phyloP scores from a whole-genome alignment of 2,797 vertebrate genomes.

The Sebastes hopkinsi region DNA sequence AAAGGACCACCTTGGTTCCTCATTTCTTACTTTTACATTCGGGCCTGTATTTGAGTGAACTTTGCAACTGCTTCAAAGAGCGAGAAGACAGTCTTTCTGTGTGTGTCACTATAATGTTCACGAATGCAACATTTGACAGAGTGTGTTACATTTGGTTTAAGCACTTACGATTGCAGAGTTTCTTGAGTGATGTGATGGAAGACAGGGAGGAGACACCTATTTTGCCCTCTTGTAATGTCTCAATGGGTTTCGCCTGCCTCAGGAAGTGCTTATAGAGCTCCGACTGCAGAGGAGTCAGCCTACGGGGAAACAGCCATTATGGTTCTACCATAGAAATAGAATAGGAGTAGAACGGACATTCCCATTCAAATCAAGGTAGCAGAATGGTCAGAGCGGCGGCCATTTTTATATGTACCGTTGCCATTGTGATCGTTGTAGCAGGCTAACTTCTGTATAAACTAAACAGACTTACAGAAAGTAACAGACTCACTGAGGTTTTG shows the following conservation, averaged over 20 bases:
- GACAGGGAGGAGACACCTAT: constrained; percentile 94
- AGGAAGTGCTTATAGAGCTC: constrained; percentile 93
- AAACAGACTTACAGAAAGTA: too few species aligned
- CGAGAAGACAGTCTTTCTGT: background rate
- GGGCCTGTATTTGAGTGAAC: background rate
- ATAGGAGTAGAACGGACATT: too few species aligned
- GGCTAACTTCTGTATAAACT: too few species aligned
- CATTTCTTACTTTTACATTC: background rate
- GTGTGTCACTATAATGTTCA: background rate
- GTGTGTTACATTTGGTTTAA: background rate
- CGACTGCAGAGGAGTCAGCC: constrained; percentile 90
- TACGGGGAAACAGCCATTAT: constrained; percentile 55
- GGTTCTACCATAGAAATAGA: background rate
- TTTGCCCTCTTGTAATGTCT: constrained; percentile 87
- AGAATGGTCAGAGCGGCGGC: too few species aligned
- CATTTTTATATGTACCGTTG: too few species aligned
- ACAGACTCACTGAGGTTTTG: too few species aligned
- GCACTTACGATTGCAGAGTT: constrained; percentile 97
- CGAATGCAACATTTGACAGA: background rate
- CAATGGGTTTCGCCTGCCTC: constrained; percentile 91
- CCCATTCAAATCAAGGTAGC: too few species aligned
- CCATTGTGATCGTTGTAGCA: too few species aligned
- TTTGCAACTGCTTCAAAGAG: background rate
- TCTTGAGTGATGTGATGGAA: constrained; percentile 96
- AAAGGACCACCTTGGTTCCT: background rate